A percentile compares a stretch with the other conserved stretches of the same genome.
Evolutionary conservation across 2,888 invertebrate species (phyloP).

Genomic region (Hymenopus coronatus): DNA sequence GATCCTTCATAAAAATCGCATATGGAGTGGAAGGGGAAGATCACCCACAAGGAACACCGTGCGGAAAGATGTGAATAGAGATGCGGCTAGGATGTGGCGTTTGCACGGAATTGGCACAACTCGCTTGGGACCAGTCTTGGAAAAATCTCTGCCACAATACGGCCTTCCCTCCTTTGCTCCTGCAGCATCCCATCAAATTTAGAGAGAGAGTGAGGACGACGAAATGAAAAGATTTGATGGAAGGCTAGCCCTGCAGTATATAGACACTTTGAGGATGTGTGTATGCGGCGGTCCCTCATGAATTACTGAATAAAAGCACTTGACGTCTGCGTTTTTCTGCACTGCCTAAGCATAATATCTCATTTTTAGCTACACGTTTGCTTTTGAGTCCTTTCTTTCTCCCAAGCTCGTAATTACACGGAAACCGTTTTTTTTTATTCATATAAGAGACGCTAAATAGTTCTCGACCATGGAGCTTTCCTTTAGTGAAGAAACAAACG

Average conservation of each 20-base stretch:
- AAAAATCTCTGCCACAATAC: slow-evolving; percentile 35
- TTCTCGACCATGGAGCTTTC: not conserved
- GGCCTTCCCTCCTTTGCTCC: slow-evolving; percentile 29
- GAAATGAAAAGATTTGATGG: slow-evolving; percentile 33
- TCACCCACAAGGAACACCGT: not conserved
- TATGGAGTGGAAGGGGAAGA: not conserved
- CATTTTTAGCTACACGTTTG: not conserved
- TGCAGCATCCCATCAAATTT: slow-evolving; percentile 30
- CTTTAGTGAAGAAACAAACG: not conserved
- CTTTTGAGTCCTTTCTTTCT: not conserved
- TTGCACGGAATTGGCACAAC: slow-evolving; percentile 6
- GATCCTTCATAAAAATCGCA: not conserved
- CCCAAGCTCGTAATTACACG: not conserved
- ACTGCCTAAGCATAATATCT: not conserved
- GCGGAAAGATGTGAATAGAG: not conserved
- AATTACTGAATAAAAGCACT: slow-evolving; percentile 12
- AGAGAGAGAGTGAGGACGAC: slow-evolving; percentile 2
- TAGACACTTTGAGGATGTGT: slow-evolving; percentile 2
- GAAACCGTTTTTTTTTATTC: not conserved
- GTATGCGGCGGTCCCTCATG: slow-evolving; percentile 16
- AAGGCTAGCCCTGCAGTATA: slow-evolving; percentile 23
- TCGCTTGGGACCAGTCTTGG: slow-evolving; percentile 18
- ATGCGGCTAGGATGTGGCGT: not conserved
- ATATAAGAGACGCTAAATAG: not conserved
- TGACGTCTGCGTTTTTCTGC: not conserved